phyloP scores from a whole-genome alignment of 2,113 vertebrate species.

The Pteropus alecto region DNA sequence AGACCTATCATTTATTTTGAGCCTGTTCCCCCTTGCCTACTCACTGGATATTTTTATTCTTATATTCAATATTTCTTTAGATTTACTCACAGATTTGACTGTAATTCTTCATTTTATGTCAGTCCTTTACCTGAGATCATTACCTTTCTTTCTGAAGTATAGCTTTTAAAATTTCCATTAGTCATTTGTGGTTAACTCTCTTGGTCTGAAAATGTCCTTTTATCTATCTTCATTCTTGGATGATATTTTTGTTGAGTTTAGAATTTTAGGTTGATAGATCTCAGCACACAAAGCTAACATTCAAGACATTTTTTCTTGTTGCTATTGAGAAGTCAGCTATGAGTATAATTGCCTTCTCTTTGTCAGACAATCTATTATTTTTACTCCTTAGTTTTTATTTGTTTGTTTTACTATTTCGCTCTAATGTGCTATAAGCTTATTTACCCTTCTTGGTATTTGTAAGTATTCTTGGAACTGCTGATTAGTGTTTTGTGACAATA shows the following conservation, averaged over 20 bases:
- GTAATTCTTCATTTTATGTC: background rate
- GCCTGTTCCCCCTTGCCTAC: background rate
- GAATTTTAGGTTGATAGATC: background rate
- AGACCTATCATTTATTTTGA: background rate
- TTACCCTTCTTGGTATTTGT: background rate
- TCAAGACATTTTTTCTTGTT: background rate
- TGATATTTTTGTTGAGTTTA: background rate
- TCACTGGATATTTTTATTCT: background rate
- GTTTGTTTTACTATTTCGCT: background rate
- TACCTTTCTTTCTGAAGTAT: background rate
- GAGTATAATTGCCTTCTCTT: background rate
- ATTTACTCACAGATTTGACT: background rate
- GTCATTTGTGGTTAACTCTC: background rate
- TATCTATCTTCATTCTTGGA: background rate
- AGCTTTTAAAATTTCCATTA: background rate
- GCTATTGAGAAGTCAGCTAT: background rate
- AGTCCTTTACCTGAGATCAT: background rate
- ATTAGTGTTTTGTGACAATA: background rate
- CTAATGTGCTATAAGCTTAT: background rate
- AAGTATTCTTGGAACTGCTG: background rate
- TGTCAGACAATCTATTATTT: background rate
- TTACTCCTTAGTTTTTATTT: background rate
- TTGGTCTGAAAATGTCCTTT: background rate
- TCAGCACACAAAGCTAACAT: background rate
- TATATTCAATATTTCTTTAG: background rate